A percentile compares a stretch with the other conserved stretches of the same genome.
phyloP scores from a whole-genome alignment of 2,797 vertebrate genomes.

The Rhinella marina region DNA sequence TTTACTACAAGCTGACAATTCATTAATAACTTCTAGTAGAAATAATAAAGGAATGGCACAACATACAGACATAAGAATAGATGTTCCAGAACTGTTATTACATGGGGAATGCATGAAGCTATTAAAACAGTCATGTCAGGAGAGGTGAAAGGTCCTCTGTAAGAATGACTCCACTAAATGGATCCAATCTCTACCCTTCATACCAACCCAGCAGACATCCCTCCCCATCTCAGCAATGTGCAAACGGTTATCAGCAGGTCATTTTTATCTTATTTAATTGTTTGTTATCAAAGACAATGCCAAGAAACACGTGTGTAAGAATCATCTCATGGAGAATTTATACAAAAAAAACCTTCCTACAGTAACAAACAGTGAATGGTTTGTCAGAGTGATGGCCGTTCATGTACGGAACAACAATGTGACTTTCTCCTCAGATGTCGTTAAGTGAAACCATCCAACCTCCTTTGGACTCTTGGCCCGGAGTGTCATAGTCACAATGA shows the following conservation, averaged over 20 bases:
- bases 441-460: conserved; percentile 67
- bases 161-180: too few species aligned
- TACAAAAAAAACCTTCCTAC: conserved; percentile 68
- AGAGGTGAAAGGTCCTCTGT: too few species aligned
- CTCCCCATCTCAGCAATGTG: background rate
- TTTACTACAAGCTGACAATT: too few species aligned
- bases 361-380: conserved; percentile 72
- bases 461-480: conserved; percentile 64
- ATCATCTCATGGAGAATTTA: conserved; percentile 73
- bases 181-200: too few species aligned
- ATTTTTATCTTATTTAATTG: conserved; percentile 80
- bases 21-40: too few species aligned
- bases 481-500: conserved; percentile 70
- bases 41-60: too few species aligned
- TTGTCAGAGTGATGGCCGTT: conserved; percentile 73
- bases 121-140: too few species aligned
- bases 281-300: conserved; percentile 91
- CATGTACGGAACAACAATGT: conserved; percentile 74
- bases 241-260: conserved; percentile 24
- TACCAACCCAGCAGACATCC: background rate
- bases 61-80: too few species aligned
- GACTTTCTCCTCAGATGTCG: conserved; percentile 68
- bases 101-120: too few species aligned
- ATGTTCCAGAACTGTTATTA: too few species aligned
- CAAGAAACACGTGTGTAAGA: conserved; percentile 83